Evolutionary conservation across 1,140 invertebrate genomes (phyloP).

Genomic region (Eulimnadia texana): DNA sequence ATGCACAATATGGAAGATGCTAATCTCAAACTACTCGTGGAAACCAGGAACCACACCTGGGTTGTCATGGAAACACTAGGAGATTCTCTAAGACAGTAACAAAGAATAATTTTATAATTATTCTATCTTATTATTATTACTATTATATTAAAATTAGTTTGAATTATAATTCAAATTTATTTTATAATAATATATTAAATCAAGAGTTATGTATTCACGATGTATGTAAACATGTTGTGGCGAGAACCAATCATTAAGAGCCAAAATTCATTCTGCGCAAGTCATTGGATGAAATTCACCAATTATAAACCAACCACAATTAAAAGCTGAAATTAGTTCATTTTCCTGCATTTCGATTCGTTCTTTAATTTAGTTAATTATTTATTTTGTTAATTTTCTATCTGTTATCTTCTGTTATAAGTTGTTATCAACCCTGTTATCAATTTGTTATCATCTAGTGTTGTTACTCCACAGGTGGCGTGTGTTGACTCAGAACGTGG

Average conservation of each 20-base stretch:
- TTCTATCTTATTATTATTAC: not conserved
- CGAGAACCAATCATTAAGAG: too few relatives aligned
- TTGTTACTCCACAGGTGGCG: constrained; percentile 39
- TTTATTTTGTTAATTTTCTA: not conserved
- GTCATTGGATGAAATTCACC: too few relatives aligned
- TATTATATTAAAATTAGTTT: too few relatives aligned
- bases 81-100: constrained; percentile 15
- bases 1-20: constrained; percentile 17
- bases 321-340: too few relatives aligned
- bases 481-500: constrained; percentile 40
- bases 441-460: not conserved
- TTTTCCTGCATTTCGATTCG: not conserved
- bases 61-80: constrained; percentile 9
- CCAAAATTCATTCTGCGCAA: too few relatives aligned
- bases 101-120: not conserved
- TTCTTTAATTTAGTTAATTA: not conserved
- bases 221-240: too few relatives aligned
- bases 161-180: not conserved
- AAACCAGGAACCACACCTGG: constrained; percentile 12
- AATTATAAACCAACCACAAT: too few relatives aligned
- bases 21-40: constrained; percentile 14
- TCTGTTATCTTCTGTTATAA: not conserved
- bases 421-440: too few relatives aligned
- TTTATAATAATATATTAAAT: not conserved
- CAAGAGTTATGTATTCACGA: not conserved